phyloP scores from a whole-genome alignment of 2,888 invertebrate species.

The Catotricha subobsoleta region DNA sequence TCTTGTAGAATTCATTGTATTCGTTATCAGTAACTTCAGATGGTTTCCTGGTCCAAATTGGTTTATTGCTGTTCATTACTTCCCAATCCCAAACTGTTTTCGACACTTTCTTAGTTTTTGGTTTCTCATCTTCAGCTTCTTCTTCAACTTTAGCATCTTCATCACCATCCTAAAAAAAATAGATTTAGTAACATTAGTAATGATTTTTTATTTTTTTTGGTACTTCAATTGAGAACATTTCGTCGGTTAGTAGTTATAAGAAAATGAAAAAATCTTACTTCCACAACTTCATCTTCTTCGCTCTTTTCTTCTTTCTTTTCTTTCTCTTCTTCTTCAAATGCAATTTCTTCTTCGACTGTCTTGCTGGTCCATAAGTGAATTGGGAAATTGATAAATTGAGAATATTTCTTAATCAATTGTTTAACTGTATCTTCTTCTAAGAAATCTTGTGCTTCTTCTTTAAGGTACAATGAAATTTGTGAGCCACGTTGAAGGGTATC shows the following conservation, averaged over 20 bases:
- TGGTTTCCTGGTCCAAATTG: conserved; percentile 94
- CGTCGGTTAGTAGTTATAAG: no score
- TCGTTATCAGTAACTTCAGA: conserved; percentile 70
- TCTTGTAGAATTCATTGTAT: conserved; percentile 90
- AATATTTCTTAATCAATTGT: conserved; percentile 88
- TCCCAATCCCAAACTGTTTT: conserved; percentile 99
- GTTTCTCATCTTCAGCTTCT: conserved; percentile 50
- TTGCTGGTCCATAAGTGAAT: conserved; percentile 81
- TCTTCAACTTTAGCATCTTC: conserved; percentile 35
- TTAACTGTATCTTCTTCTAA: conserved; percentile 81
- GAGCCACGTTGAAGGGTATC: conserved; percentile 81
- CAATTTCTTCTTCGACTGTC: conserved; percentile 59
- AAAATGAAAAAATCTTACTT: no score
- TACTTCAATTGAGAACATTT: conserved; percentile 48
- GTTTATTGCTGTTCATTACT: conserved; percentile 89
- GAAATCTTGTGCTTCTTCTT: conserved; percentile 94
- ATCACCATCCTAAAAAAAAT: conserved; percentile 28
- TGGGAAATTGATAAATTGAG: conserved; percentile 99
- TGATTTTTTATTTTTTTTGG: conserved; percentile 37
- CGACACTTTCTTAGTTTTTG: conserved; percentile 73
- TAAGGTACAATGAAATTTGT: conserved; percentile 69
- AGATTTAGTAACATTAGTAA: conserved; percentile 24
- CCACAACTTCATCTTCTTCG: conserved; percentile 33
- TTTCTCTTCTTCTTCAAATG: conserved; percentile 37
- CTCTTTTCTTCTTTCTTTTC: conserved; percentile 31